phyloP scores from a whole-genome alignment of 2,113 vertebrate genomes.

The Calonectris borealis region DNA sequence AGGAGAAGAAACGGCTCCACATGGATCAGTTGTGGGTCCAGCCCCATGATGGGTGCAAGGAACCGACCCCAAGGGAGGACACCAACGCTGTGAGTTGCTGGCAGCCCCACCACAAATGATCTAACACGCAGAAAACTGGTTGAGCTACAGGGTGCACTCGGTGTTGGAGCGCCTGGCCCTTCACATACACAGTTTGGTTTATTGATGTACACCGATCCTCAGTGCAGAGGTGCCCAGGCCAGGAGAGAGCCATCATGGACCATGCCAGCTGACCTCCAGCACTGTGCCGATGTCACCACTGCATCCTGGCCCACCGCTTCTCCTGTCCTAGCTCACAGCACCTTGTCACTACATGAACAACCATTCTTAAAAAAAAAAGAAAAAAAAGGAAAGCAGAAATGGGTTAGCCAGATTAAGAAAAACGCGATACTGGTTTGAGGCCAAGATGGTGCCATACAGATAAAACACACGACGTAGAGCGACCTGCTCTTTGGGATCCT shows the following conservation, averaged over 20 bases:
- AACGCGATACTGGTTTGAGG: rapidly evolving
- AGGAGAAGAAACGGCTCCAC: neutral
- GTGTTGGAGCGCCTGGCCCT: rapidly evolving
- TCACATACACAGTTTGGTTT: neutral
- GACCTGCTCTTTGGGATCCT: neutral
- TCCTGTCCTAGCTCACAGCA: neutral
- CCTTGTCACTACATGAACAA: neutral
- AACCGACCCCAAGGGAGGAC: neutral
- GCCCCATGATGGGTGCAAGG: neutral
- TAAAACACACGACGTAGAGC: rapidly evolving
- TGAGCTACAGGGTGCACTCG: neutral
- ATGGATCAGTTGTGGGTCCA: neutral
- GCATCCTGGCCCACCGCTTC: neutral
- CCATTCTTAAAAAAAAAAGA: neutral
- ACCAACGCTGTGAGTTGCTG: neutral
- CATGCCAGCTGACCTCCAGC: neutral
- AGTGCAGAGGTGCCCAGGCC: neutral
- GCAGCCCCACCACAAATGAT: neutral
- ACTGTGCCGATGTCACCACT: rapidly evolving
- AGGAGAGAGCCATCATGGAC: neutral
- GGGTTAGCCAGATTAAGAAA: neutral
- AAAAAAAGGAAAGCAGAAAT: neutral
- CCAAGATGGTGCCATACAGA: neutral
- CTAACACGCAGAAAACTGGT: neutral
- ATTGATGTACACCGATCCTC: neutral